These are phyloP conservation scores for Tetragnatha montana DNA, from an alignment of 2,888 invertebrate species.

Conservation along the genomic window DNA sequence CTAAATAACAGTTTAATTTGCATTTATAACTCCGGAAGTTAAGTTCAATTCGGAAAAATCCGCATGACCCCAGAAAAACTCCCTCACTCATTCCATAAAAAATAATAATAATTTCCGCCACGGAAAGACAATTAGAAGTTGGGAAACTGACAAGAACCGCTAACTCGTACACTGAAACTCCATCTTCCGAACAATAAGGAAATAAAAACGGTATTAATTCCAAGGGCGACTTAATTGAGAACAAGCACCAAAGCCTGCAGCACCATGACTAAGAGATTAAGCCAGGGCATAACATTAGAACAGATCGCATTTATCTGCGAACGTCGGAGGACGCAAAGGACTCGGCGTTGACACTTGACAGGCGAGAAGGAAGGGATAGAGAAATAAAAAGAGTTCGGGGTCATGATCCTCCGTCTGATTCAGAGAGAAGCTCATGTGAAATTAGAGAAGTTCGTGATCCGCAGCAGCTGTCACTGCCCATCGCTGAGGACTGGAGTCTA, in stretches of 20 bases:
- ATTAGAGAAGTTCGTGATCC: conserved; percentile 44
- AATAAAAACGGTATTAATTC: neutral
- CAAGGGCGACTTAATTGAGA: neutral
- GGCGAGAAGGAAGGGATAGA: neutral
- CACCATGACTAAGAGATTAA: conserved; percentile 1
- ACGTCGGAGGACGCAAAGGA: neutral
- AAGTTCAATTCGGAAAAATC: no score
- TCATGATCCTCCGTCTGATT: conserved; percentile 19
- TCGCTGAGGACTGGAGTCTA: neutral
- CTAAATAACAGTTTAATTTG: no score
- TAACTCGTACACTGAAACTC: neutral
- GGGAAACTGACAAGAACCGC: neutral
- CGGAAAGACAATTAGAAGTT: no score
- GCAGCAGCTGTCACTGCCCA: conserved; percentile 35
- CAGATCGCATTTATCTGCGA: conserved; percentile 21
- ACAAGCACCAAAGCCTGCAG: neutral
- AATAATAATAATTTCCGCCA: no score
- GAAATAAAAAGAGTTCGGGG: conserved; percentile 2
- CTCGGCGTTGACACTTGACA: conserved; percentile 38
- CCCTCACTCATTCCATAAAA: no score
- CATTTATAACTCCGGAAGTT: no score
- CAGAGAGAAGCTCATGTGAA: conserved; percentile 29
- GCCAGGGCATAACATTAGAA: neutral
- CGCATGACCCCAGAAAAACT: no score
- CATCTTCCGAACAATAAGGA: neutral